Evolutionary conservation across 2,888 invertebrate species (phyloP).

Genomic region (Dasysyrphus albostriatus): DNA sequence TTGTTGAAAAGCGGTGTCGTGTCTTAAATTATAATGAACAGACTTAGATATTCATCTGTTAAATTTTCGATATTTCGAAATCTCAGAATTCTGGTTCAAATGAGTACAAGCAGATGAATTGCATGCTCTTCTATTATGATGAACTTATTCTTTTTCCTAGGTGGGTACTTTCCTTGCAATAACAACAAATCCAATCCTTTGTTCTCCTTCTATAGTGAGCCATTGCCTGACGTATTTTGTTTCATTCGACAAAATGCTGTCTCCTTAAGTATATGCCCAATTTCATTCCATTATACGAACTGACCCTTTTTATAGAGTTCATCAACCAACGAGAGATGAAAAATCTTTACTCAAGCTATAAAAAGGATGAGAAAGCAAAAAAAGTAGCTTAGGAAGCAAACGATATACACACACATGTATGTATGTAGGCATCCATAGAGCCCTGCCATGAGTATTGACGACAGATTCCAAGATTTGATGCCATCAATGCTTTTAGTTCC

Average conservation of each 20-base stretch:
- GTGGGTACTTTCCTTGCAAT: background rate
- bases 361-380: constrained; percentile 30
- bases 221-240: background rate
- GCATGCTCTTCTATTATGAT: background rate
- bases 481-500: constrained; percentile 43
- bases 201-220: background rate
- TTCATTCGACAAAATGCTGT: constrained; percentile 5
- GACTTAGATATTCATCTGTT: too few species aligned
- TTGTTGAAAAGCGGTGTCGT: too few species aligned
- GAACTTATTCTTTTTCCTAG: background rate
- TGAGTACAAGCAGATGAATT: background rate
- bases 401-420: background rate
- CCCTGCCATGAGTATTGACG: constrained; percentile 16
- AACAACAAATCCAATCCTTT: background rate
- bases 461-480: constrained; percentile 31
- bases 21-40: too few species aligned
- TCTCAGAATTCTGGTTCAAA: background rate
- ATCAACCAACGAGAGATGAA: constrained; percentile 23
- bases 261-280: constrained; percentile 20
- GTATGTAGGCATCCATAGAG: background rate
- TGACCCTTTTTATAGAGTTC: constrained; percentile 43
- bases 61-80: background rate
- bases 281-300: constrained; percentile 15
- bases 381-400: background rate
- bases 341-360: constrained; percentile 20